Percentiles rank a stretch among this genome's conserved stretches.
Conservation (phyloP, 2,797 vertebrate species). For the Tangara arthus region DNA sequence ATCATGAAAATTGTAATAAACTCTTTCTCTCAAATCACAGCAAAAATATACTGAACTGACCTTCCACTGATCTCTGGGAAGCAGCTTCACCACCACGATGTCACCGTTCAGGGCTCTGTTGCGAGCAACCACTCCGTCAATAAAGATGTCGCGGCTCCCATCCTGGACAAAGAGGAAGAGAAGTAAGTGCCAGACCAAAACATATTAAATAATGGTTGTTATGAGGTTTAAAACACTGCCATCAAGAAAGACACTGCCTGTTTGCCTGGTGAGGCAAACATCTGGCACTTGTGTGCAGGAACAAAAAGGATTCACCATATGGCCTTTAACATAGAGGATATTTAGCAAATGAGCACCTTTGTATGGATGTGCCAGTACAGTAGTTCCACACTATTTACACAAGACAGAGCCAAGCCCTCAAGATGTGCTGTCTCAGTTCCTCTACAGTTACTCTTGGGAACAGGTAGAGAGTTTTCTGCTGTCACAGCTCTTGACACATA, state of each 20-base stretch:
- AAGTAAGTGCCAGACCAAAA: constrained; percentile 5
- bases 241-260: background rate
- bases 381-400: constrained; percentile 4
- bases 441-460: background rate
- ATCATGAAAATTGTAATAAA: background rate
- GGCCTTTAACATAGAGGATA: background rate
- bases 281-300: background rate
- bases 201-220: background rate
- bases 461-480: background rate
- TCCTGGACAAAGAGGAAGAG: constrained; percentile 77
- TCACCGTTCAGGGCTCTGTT: constrained; percentile 96
- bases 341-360: background rate
- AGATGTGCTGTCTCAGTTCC: background rate
- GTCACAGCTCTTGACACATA: background rate
- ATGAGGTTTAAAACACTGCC: background rate
- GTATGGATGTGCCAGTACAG: background rate
- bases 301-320: background rate
- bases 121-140: constrained; percentile 90
- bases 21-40: background rate
- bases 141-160: constrained; percentile 88
- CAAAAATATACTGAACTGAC: constrained; percentile 71
- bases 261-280: background rate
- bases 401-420: constrained; percentile 13
- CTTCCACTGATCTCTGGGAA: constrained; percentile 93
- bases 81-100: constrained; percentile 87